A percentile compares a stretch with the other conserved stretches of the same genome.
Evolutionary conservation across 2,888 invertebrate species (phyloP).

Genomic region (Chouioia cunea): DNA sequence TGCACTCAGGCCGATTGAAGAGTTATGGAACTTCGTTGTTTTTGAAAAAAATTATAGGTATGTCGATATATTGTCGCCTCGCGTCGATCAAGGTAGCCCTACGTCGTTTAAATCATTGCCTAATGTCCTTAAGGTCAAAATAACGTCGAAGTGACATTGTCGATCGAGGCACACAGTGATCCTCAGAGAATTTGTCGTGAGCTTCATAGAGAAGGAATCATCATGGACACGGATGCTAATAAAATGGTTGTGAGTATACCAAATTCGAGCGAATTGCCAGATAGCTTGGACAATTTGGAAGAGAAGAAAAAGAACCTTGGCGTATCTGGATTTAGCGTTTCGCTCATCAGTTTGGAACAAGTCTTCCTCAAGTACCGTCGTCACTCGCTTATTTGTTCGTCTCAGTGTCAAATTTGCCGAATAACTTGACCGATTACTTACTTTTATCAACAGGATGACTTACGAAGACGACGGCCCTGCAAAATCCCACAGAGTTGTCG

Average conservation of each 20-base stretch:
- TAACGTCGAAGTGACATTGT: constrained; percentile 62
- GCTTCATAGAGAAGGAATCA: constrained; percentile 67
- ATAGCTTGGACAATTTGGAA: constrained; percentile 77
- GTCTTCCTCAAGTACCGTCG: constrained; percentile 82
- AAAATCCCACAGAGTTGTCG: no score
- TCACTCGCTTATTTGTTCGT: not conserved
- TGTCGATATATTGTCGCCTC: constrained; percentile 41
- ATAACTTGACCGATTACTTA: constrained; percentile 58
- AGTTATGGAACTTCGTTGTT: constrained; percentile 87
- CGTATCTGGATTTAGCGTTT: constrained; percentile 83
- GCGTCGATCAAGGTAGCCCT: no score
- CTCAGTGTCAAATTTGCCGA: constrained; percentile 22
- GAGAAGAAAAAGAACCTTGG: constrained; percentile 71
- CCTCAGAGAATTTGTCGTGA: constrained; percentile 65
- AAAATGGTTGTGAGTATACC: constrained; percentile 73
- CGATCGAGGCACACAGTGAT: constrained; percentile 59
- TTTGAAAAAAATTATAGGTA: constrained; percentile 79
- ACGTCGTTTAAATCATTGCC: no score
- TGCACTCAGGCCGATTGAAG: constrained; percentile 80
- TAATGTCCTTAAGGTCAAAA: constrained; percentile 56
- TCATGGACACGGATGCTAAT: constrained; percentile 68
- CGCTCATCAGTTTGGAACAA: constrained; percentile 92
- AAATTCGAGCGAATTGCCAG: constrained; percentile 72
- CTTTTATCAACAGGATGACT: constrained; percentile 50
- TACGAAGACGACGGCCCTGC: no score